Evolutionary conservation across 2,888 invertebrate species (phyloP), one percentile per base, ranked within the genome.

Genomic region (Steinernema hermaphroditum): DNA sequence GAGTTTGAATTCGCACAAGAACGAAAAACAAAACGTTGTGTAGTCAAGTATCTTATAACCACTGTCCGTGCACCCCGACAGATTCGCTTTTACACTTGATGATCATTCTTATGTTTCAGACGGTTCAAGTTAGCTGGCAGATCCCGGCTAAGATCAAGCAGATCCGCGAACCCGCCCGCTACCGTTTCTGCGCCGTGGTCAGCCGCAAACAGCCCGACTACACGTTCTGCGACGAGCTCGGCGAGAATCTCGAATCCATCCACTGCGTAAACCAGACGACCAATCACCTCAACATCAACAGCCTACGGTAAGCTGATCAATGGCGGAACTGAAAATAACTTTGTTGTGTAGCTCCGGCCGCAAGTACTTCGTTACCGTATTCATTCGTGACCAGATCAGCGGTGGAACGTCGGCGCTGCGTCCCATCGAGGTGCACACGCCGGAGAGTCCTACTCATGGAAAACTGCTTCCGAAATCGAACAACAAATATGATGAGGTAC

Each of bases 221-320:
- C 71, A 78, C 81, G 44, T 69, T 79, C 44, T 83, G 83, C 68
- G 81, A 81, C 29, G 78, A 82, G 68, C 72, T 80, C 68, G 78
- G 80, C 57, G 80, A 81, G 54, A 77, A 80, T 22, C 71, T 80
- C 6, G 83, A 83, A 62, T 74, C 78, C 9, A 80, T 83, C 34
- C 80, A 81, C 62, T 83, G 83, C 70, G 80, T 79, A 8, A 75
- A 80, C 24, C 78, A 79, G 49, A 76, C 69, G 12, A 78, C 76
- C 27, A 81, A 78, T 43, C 76, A 79, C 9, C 68, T 82, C 32
- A 49, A 74, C 0, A 72, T 82, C 68, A 72, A 71, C 24, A 75
- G 75, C 12, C 72, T 81, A 68, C 69, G 79, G 77, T 76, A 29
- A 27, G 43, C 54, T 57, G 16, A 57, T 32, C 22, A 2, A 37